Evolutionary conservation across 2,797 vertebrate genomes (phyloP), one percentile per base, ranked within the genome.

Genomic region (Spea hammondii): DNA sequence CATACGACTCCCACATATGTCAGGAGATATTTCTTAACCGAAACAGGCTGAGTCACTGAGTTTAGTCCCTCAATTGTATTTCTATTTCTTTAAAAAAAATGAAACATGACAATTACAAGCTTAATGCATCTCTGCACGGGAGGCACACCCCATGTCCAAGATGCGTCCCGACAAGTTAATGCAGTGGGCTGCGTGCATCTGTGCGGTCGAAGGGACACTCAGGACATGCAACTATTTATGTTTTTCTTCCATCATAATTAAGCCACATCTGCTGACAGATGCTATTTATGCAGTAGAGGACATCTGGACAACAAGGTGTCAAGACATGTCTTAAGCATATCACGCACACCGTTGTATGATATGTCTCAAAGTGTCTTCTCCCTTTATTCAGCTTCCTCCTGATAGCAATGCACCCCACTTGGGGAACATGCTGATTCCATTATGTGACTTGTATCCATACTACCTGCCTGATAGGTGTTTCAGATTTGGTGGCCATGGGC

Each of bases 291-390:
- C 74, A 76, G 72, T 70, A 51, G 8, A 78, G 72, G 60, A 75
- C 74, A 83, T 78, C 77, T 83, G 74, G 44, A 78, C 71, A 50
- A 80, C 84, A 78, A 73, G 64, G 72, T 0, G 68, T 82, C 83
- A 83, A 79, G 84, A 85, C 83, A 49, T 72, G 83, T 83, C 71
- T 57, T 80, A 70, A 55, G 57, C 83, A 85, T 66, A 84, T 76
- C 65, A 78, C 77, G 68, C 85, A 12, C 0, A 0, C 32, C 80
- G 32, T 74, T 83, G 53, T 83, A 82, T 69, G 74, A 75, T 70
- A 80, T 0, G 0, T 1, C 74, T 47, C 49, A 65, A 72, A 72
- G 50, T 85, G 62, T 45, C 77, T 83, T 9, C 54, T 47, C 51
- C 83, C 81, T 78, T 73, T 54, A 62, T 86, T 54, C 79, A 77